phyloP scores from a whole-genome alignment of 2,888 invertebrate genomes.

The Lepeophtheirus nordmannii region DNA sequence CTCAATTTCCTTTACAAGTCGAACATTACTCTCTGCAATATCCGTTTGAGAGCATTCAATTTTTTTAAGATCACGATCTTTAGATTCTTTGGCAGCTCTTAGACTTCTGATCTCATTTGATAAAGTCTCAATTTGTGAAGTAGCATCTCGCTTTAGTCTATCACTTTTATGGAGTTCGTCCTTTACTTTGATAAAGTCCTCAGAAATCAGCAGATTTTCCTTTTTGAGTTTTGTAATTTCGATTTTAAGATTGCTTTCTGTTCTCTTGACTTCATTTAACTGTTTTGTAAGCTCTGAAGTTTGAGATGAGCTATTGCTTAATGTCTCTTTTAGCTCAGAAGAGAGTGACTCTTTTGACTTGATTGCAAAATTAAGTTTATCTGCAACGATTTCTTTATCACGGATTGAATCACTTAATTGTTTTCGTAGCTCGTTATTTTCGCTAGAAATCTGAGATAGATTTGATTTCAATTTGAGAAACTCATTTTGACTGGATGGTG shows the following conservation, averaged over 20 bases:
- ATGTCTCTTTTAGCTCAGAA: not conserved
- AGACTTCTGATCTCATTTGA: slow-evolving; percentile 8
- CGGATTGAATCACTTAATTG: not conserved
- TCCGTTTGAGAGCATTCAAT: slow-evolving; percentile 19
- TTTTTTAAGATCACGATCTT: slow-evolving; percentile 17
- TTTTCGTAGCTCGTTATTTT: not conserved
- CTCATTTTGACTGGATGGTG: not conserved
- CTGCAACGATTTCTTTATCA: not conserved
- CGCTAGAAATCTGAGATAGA: not conserved
- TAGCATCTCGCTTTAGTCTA: not conserved
- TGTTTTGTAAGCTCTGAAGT: not conserved
- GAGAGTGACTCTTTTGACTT: not conserved
- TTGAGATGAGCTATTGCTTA: not conserved
- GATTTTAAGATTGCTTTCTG: not conserved
- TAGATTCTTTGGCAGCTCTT: not conserved
- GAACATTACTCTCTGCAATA: slow-evolving; percentile 10
- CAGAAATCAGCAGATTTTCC: slow-evolving; percentile 5
- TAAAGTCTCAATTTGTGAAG: slow-evolving; percentile 14
- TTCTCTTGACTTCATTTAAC: slow-evolving; percentile 4
- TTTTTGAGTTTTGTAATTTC: slow-evolving; percentile 11
- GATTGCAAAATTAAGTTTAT: not conserved
- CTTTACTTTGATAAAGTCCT: slow-evolving; percentile 3
- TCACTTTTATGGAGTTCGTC: slow-evolving; percentile 8
- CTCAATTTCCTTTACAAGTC: slow-evolving; percentile 9
- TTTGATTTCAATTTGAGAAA: not conserved